phyloP scores from a whole-genome alignment of 2,113 vertebrate genomes.

The Morone chrysops region DNA sequence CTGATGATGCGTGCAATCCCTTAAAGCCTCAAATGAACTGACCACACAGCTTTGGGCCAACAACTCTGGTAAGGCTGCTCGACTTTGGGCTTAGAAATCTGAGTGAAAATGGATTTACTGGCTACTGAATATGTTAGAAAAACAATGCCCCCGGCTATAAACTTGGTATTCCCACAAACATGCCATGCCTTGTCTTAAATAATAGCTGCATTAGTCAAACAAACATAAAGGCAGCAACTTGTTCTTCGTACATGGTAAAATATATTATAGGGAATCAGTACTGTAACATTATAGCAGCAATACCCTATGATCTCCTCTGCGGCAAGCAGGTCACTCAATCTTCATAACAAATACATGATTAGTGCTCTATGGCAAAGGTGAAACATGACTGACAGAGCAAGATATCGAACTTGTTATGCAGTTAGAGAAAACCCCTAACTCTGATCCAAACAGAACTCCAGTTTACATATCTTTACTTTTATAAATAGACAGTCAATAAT shows the following conservation, averaged over 20 bases:
- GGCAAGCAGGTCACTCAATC: neutral
- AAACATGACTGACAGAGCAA: neutral
- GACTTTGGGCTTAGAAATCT: conserved; percentile 9
- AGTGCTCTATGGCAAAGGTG: neutral
- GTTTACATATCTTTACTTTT: neutral
- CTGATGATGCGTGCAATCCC: neutral
- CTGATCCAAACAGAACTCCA: neutral
- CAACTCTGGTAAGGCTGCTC: neutral
- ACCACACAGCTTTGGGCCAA: conserved; percentile 12
- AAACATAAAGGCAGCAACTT: too few species aligned
- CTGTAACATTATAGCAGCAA: neutral
- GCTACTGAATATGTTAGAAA: conserved; percentile 25
- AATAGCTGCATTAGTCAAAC: neutral
- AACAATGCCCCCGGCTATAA: neutral
- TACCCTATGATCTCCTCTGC: too few species aligned
- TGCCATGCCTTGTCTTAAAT: conserved; percentile 19
- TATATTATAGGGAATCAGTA: neutral
- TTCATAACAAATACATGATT: neutral
- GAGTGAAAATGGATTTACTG: conserved; percentile 28
- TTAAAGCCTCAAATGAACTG: conserved; percentile 18
- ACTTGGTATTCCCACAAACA: conserved; percentile 25
- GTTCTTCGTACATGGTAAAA: neutral
- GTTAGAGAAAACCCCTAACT: neutral
- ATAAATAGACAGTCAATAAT: neutral
- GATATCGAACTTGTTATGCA: neutral